A percentile compares a stretch with the other conserved stretches of the same genome.
phyloP scores from a whole-genome alignment of 2,113 vertebrate genomes.

The Tachycineta bicolor region DNA sequence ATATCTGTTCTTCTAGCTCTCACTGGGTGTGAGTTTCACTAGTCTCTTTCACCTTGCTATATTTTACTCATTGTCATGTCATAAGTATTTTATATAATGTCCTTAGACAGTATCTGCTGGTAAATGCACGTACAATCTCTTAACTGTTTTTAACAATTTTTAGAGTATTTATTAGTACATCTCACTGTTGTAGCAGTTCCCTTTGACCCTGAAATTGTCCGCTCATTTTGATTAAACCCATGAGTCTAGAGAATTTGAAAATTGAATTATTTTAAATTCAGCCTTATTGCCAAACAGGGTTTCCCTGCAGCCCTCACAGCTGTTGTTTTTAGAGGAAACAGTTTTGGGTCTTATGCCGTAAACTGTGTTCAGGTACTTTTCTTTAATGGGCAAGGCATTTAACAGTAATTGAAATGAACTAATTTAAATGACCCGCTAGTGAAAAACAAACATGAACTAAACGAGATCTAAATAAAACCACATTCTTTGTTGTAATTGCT shows the following conservation, averaged over 20 bases:
- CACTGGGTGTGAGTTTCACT: neutral
- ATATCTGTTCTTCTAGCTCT: neutral
- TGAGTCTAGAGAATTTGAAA: neutral
- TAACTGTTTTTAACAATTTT: neutral
- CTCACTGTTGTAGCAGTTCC: neutral
- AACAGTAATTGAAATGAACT: neutral
- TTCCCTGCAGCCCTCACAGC: slow-evolving; percentile 25
- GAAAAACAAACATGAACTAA: slow-evolving; percentile 17
- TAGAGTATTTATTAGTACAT: slow-evolving; percentile 16
- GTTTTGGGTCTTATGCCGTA: neutral
- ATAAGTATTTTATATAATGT: neutral
- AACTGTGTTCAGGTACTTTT: slow-evolving; percentile 23
- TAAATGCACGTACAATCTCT: neutral
- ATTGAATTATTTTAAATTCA: slow-evolving; percentile 44
- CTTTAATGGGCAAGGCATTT: neutral
- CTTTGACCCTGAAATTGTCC: slow-evolving; percentile 27
- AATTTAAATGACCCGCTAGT: slow-evolving; percentile 20
- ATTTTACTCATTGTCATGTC: neutral
- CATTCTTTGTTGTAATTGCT: neutral
- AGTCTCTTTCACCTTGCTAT: neutral
- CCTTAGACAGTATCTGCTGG: neutral
- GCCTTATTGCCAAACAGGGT: slow-evolving; percentile 7
- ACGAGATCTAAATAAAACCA: neutral
- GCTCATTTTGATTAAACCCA: slow-evolving; percentile 1
- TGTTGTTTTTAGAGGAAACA: slow-evolving; percentile 17